These are phyloP conservation scores for Naso thynnoides DNA, from an alignment of 2,797 vertebrate genomes.

Conservation along the genomic window DNA sequence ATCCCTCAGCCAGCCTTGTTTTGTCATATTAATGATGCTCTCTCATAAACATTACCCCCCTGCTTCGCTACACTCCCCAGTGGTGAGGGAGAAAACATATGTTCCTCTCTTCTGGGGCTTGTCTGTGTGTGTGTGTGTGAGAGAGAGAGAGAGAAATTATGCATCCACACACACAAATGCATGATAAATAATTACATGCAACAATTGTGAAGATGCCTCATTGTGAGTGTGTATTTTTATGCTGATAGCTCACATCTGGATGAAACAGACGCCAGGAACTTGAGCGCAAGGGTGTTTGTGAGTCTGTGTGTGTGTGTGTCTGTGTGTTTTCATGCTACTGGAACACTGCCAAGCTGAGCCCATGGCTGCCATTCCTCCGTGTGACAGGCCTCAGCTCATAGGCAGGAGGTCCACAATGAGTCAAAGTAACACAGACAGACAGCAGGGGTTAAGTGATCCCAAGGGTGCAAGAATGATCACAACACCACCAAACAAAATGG, in stretches of 20 bases:
- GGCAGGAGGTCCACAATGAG: conserved; percentile 26
- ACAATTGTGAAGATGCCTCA: conserved; percentile 53
- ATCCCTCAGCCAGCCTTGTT: conserved; percentile 75
- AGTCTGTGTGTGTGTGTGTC: conserved; percentile 11
- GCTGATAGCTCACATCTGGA: conserved; percentile 72
- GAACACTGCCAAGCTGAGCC: conserved; percentile 50
- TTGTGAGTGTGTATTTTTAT: conserved; percentile 40
- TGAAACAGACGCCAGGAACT: conserved; percentile 58
- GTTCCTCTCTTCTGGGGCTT: conserved; percentile 57
- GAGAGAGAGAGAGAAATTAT: conserved; percentile 5
- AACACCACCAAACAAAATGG: conserved; percentile 34
- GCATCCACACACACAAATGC: conserved; percentile 24
- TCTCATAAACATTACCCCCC: conserved; percentile 69
- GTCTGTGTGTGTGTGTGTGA: conserved; percentile 38
- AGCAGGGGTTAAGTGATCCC: conserved; percentile 49
- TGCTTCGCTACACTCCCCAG: conserved; percentile 40
- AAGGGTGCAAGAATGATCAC: conserved; percentile 28
- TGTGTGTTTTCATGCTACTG: conserved; percentile 45
- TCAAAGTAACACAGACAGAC: conserved; percentile 49
- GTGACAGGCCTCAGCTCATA: conserved; percentile 40
- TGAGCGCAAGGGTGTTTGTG: conserved; percentile 13
- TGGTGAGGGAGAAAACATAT: conserved; percentile 69
- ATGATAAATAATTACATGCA: conserved; percentile 49
- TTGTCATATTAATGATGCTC: conserved; percentile 77
- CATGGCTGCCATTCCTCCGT: conserved; percentile 28